These are phyloP conservation scores for Zoanthus sociatus DNA, from an alignment of 92 coral and sea anemone genomes.

Conservation along the genomic window DNA sequence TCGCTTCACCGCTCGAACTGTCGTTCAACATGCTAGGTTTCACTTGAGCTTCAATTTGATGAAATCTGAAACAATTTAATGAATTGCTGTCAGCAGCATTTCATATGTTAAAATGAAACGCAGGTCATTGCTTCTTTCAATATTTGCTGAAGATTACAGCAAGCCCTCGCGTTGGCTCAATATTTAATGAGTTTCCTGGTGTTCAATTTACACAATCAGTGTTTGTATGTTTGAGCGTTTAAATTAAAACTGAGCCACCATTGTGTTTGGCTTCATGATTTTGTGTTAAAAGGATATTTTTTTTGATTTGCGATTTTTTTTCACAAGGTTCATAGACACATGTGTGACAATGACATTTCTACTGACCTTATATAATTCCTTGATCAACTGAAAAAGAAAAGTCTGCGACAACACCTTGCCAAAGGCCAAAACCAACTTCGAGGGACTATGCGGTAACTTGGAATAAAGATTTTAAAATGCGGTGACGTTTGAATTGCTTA, in stretches of 20 bases:
- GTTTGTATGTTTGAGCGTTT: not conserved
- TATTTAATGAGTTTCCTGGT: conserved; percentile 3
- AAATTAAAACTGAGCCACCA: not conserved
- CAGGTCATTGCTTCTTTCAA: conserved; percentile 12
- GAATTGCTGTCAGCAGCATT: not conserved
- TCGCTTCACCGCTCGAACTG: not conserved
- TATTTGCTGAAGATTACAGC: conserved; percentile 36
- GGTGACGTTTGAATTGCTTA: not conserved
- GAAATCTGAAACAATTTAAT: not conserved
- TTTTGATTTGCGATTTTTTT: not conserved
- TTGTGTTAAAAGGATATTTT: not conserved
- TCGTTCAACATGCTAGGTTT: not conserved
- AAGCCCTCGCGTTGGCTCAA: not conserved
- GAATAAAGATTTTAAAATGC: not conserved
- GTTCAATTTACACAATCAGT: conserved; percentile 7
- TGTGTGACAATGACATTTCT: not conserved
- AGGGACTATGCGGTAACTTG: not conserved
- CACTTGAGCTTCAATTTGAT: not conserved
- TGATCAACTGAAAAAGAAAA: not conserved
- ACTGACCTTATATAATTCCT: not conserved
- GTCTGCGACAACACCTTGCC: not conserved
- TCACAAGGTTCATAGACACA: not conserved
- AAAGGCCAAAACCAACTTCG: not conserved
- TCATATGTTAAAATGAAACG: conserved; percentile 13
- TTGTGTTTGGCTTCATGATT: not conserved